Conservation (phyloP, 2,797 vertebrate genomes). For the Morelia viridis region DNA sequence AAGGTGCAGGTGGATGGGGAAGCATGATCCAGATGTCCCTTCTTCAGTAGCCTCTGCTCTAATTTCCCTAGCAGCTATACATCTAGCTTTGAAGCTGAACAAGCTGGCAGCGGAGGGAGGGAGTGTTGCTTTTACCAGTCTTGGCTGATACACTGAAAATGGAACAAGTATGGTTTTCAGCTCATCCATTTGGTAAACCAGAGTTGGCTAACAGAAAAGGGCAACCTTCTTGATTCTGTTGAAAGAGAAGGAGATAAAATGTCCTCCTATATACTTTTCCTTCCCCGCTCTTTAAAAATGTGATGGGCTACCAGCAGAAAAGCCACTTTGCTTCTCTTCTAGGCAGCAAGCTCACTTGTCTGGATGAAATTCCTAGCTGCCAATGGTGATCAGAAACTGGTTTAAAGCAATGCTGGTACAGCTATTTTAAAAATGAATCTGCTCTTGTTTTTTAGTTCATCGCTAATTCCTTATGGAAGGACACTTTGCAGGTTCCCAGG, state of each 20-base stretch:
- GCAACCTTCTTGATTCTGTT: not conserved
- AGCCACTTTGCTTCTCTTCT: not conserved
- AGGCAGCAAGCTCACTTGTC: not conserved
- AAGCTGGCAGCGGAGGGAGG: not conserved
- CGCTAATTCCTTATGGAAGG: not conserved
- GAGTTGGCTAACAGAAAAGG: not conserved
- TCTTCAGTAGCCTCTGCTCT: not conserved
- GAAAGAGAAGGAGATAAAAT: not conserved
- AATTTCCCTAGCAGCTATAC: not conserved
- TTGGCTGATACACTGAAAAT: not conserved
- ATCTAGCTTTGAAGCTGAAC: not conserved
- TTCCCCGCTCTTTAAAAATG: not conserved
- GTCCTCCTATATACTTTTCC: not conserved
- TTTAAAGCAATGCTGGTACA: not conserved
- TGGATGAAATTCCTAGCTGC: not conserved
- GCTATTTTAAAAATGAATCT: not conserved
- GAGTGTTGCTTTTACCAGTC: not conserved
- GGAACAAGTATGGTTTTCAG: not conserved
- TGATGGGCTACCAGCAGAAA: no score
- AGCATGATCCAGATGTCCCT: not conserved
- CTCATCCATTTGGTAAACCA: not conserved
- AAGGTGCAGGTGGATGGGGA: not conserved
- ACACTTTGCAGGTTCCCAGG: not conserved
- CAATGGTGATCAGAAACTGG: not conserved
- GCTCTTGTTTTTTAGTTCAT: not conserved